Percentiles rank a stretch among this genome's conserved stretches.
Evolutionary conservation across 2,113 vertebrate genomes (phyloP).

Genomic region (Trematocara macrostoma): DNA sequence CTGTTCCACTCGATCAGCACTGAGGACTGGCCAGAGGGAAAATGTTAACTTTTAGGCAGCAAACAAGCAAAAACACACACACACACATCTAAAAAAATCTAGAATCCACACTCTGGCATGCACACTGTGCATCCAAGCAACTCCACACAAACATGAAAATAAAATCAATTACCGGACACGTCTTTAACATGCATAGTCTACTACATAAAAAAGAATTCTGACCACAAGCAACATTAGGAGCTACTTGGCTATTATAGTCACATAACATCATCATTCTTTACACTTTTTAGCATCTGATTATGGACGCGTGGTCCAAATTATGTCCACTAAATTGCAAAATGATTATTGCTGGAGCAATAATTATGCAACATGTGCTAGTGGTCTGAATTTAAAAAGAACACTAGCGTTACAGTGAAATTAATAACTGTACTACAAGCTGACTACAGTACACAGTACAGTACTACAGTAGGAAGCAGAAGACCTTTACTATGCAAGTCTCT

Average conservation of each 20-base stretch:
- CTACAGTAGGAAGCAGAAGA: not conserved
- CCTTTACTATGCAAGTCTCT: not conserved
- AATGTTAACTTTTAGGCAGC: not conserved
- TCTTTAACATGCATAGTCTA: not conserved
- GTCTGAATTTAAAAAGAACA: not conserved
- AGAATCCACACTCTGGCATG: not conserved
- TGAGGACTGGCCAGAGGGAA: constrained; percentile 76
- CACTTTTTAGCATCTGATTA: not conserved
- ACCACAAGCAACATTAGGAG: constrained; percentile 36
- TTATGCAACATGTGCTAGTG: constrained; percentile 6
- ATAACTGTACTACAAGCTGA: not conserved
- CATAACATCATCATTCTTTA: not conserved
- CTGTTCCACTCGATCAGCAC: constrained; percentile 81
- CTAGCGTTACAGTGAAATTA: not conserved
- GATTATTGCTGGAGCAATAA: not conserved
- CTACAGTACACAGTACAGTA: not conserved
- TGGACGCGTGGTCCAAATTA: not conserved
- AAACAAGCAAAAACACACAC: not conserved
- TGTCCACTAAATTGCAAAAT: not conserved
- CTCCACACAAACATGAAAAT: not conserved
- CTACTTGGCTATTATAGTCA: not conserved
- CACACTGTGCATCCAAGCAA: not conserved
- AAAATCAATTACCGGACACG: not conserved
- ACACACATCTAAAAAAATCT: not conserved
- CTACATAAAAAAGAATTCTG: not conserved